Conservation (phyloP, 2,113 vertebrate genomes). For the Neomonachus schauinslandi region DNA sequence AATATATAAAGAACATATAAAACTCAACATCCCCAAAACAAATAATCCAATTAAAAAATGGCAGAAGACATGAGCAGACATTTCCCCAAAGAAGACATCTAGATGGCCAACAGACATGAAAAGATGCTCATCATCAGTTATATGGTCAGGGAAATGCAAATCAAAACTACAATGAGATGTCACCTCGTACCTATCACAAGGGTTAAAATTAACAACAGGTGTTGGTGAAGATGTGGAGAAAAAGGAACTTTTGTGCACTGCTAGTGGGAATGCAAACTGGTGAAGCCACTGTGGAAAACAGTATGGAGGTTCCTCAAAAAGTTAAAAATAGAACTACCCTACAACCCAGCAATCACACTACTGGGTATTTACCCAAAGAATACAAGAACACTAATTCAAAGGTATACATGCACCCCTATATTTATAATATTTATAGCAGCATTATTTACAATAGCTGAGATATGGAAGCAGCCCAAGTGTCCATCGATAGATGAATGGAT, state of each 20-base stretch:
- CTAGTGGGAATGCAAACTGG: not conserved
- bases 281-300: not conserved
- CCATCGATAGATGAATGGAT: not conserved
- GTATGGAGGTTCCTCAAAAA: not conserved
- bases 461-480: not conserved
- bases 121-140: not conserved
- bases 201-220: not conserved
- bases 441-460: not conserved
- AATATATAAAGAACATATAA: not conserved
- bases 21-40: not conserved
- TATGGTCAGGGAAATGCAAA: not conserved
- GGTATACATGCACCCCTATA: not conserved
- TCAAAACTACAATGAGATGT: not conserved
- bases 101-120: not conserved
- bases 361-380: not conserved
- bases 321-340: not conserved
- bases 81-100: not conserved
- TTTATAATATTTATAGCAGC: not conserved
- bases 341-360: not conserved
- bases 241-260: not conserved
- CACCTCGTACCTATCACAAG: not conserved
- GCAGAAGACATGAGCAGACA: not conserved
- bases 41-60: not conserved
- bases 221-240: not conserved
- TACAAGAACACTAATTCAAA: not conserved